Conservation (phyloP, 2,888 invertebrate species). For the Agonopterix heracliana region DNA sequence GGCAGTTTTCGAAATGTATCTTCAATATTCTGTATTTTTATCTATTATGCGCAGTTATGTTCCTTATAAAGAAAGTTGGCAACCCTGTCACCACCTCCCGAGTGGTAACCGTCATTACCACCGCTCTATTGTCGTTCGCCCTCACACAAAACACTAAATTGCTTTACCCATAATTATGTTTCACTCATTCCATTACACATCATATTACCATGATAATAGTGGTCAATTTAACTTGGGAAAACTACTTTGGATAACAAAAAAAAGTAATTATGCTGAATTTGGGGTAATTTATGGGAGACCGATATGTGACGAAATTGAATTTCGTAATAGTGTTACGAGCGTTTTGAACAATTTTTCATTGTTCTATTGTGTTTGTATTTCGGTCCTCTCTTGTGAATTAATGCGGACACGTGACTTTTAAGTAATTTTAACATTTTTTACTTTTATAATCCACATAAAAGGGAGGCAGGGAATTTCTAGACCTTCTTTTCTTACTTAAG, state of each 20-base stretch:
- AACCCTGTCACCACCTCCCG: constrained; percentile 14
- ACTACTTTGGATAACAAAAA: constrained; percentile 12
- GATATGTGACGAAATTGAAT: constrained; percentile 26
- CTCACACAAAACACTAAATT: constrained; percentile 24
- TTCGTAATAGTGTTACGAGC: constrained; percentile 17
- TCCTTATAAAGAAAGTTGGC: too few species aligned
- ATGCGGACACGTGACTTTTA: too few species aligned
- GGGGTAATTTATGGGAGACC: constrained; percentile 23
- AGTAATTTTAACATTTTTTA: too few species aligned
- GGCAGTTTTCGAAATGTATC: too few species aligned
- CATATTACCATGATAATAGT: constrained; percentile 20
- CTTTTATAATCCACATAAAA: too few species aligned
- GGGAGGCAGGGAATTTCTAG: too few species aligned
- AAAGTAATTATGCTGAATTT: constrained; percentile 29
- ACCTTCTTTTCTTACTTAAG: too few species aligned
- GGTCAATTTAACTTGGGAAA: constrained; percentile 14
- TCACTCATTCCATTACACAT: constrained; percentile 17
- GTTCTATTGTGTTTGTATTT: background rate
- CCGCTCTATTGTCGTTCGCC: constrained; percentile 22
- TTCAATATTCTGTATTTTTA: too few species aligned
- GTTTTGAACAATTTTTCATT: background rate
- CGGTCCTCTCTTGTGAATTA: too few species aligned
- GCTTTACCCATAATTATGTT: constrained; percentile 15
- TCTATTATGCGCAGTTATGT: too few species aligned
- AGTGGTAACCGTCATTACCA: constrained; percentile 17